Percentiles rank a stretch among this genome's conserved stretches.
These are phyloP conservation scores for Xiphophorus couchianus DNA, from an alignment of 2,113 vertebrate genomes.

Conservation along the genomic window DNA sequence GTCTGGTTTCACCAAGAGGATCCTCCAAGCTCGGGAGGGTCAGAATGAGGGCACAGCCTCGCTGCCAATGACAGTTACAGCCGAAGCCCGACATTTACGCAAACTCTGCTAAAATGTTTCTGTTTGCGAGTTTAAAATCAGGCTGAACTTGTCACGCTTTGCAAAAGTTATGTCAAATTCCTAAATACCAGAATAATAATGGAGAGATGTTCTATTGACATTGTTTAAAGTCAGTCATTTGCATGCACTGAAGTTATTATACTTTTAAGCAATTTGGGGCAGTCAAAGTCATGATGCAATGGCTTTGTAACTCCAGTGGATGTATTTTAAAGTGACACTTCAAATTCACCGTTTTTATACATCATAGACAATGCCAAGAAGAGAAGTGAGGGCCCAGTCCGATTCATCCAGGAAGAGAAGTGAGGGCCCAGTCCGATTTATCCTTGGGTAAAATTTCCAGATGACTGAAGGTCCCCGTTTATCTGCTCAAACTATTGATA, in stretches of 20 bases:
- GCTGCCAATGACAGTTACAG: not conserved
- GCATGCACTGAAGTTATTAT: not conserved
- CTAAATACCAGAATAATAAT: not conserved
- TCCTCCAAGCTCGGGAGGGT: constrained; percentile 26
- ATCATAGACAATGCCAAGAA: too few relatives aligned
- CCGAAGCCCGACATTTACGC: not conserved
- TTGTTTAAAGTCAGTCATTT: not conserved
- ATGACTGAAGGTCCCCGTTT: too few relatives aligned
- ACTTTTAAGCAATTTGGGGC: not conserved
- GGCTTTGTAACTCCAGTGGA: not conserved
- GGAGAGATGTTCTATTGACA: not conserved
- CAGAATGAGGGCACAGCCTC: not conserved
- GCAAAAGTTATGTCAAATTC: not conserved
- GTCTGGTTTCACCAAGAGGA: constrained; percentile 6
- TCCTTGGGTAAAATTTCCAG: too few relatives aligned
- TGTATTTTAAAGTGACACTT: not conserved
- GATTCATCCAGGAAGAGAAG: too few relatives aligned
- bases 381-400: too few relatives aligned
- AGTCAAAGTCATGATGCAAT: not conserved
- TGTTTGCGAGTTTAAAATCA: not conserved
- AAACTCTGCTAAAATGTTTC: too few relatives aligned
- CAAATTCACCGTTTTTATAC: not conserved
- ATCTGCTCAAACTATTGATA: too few relatives aligned
- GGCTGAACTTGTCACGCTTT: not conserved
- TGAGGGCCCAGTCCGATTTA: too few relatives aligned